Evolutionary conservation across 2,888 invertebrate species (phyloP).

Genomic region (Cynaeus angustus): DNA sequence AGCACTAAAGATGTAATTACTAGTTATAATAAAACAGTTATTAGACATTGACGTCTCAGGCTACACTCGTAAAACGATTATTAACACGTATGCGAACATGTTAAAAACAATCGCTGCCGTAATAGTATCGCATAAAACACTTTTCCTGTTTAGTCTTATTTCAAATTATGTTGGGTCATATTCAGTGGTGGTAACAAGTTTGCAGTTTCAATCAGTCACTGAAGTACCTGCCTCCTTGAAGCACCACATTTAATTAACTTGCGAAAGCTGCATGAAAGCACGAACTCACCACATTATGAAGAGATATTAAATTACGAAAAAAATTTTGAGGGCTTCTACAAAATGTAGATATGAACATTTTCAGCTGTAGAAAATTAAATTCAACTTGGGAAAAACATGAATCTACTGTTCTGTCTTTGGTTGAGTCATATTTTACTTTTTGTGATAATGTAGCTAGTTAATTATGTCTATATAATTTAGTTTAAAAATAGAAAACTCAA

Average conservation of each 20-base stretch:
- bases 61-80: constrained; percentile 33
- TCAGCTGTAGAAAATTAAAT: no score
- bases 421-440: no score
- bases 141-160: constrained; percentile 15
- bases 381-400: no score
- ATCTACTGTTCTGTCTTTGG: no score
- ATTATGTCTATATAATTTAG: no score
- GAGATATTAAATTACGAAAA: constrained; percentile 1
- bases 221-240: neutral
- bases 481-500: no score
- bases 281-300: constrained; percentile 16
- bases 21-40: constrained; percentile 39
- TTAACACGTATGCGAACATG: constrained; percentile 34
- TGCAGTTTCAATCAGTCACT: constrained; percentile 11
- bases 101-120: constrained; percentile 20
- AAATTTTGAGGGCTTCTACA: no score
- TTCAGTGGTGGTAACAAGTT: constrained; percentile 6
- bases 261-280: constrained; percentile 16
- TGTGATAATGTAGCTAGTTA: no score
- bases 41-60: constrained; percentile 26
- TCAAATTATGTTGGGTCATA: constrained; percentile 3
- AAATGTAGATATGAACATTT: no score
- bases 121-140: constrained; percentile 13
- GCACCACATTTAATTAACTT: constrained; percentile 33
- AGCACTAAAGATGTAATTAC: constrained; percentile 35